Evolutionary conservation across 1,140 invertebrate species (phyloP), one percentile per base, ranked within the genome.

Genomic region (Mactra quadrangularis): DNA sequence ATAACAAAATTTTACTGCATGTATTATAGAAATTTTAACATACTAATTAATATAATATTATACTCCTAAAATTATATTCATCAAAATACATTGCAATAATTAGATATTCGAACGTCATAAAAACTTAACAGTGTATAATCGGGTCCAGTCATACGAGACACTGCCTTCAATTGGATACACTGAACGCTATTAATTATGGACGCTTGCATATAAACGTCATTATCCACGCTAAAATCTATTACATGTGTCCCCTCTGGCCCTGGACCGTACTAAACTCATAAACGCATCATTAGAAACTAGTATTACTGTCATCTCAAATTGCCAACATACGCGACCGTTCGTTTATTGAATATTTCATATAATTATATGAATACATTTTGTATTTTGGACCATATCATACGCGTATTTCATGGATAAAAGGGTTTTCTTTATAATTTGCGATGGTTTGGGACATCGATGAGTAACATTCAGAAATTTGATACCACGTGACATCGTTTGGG

Each of bases 341-440:
- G 29, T 66, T 66, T 66, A 66, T 66, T 66, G 45, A 66, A 45
- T 66, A 47, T 66, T n/a, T n/a, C n/a, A n/a, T n/a, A n/a, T n/a
- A n/a, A n/a, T n/a, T n/a, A n/a, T n/a, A n/a, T n/a, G n/a, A n/a
- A n/a, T n/a, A n/a, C n/a, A n/a, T n/a, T n/a, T n/a, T n/a, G n/a
- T n/a, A n/a, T n/a, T n/a, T n/a, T n/a, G n/a, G n/a, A n/a, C n/a
- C n/a, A n/a, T n/a, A n/a, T 62, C 38, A 62, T 62, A 35, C n/a
- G n/a, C 38, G 38, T 62, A 22, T 62, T 11, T 29, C 11, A 3
- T 19, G n/a, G 6, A 62, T 62, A 27, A 62, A 62, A 62, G n/a
- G 59, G 59, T 38, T 38, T 3, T 9, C 33, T 35, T 4, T 35
- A 55, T 4, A 11, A 6, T 55, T 55, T 7, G 13, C n/a, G 22